Conservation (phyloP, 2,888 invertebrate genomes). For the Drosophila dives region DNA sequence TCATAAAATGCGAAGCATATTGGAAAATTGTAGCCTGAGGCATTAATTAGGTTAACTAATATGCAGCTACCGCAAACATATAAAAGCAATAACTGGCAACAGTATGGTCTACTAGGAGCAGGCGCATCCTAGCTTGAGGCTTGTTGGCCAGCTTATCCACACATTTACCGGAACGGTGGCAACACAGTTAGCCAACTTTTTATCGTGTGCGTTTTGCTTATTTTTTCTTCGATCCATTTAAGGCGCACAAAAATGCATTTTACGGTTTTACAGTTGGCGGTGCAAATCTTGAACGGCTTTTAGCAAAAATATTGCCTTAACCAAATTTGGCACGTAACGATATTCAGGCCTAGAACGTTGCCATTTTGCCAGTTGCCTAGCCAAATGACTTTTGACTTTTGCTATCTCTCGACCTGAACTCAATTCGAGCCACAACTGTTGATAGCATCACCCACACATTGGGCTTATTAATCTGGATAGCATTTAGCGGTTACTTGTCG, state of each 20-base stretch:
- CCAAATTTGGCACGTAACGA: conserved; percentile 67
- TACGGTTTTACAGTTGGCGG: conserved; percentile 57
- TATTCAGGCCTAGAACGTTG: conserved; percentile 46
- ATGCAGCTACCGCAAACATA: conserved; percentile 26
- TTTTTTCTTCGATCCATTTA: conserved; percentile 71
- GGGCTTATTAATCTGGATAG: conserved; percentile 72
- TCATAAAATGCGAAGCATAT: conserved; percentile 35
- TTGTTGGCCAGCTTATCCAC: conserved; percentile 6
- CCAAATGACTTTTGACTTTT: conserved; percentile 72
- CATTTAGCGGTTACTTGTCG: conserved; percentile 70
- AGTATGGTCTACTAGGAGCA: not conserved
- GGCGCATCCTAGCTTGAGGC: conserved; percentile 1
- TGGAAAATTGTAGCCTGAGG: conserved; percentile 36
- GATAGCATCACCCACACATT: conserved; percentile 44
- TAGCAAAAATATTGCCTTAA: conserved; percentile 70
- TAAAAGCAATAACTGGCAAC: conserved; percentile 19
- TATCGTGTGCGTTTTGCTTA: conserved; percentile 71
- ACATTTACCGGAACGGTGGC: conserved; percentile 31
- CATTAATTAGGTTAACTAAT: conserved; percentile 35
- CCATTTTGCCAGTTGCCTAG: conserved; percentile 8
- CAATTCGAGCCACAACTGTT: conserved; percentile 34
- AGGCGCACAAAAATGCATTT: conserved; percentile 71
- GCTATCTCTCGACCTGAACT: conserved; percentile 54
- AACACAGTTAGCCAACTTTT: conserved; percentile 64
- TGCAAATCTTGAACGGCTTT: conserved; percentile 74